Conservation (phyloP, 1,140 invertebrate species). For the Caerostris darwini region DNA sequence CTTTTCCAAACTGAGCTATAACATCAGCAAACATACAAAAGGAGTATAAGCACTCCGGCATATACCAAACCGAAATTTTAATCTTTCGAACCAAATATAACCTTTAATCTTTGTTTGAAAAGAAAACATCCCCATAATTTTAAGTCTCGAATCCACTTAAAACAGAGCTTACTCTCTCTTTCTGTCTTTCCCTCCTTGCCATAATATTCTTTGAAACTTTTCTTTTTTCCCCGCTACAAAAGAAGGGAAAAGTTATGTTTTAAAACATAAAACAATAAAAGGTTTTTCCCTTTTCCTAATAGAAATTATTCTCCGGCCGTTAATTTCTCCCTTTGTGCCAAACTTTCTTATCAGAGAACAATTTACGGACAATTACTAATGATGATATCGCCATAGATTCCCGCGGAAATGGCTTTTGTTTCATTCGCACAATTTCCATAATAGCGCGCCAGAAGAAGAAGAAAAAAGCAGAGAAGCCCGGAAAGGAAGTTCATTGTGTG, state of each 20-base stretch:
- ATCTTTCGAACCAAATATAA: not conserved
- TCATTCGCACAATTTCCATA: conserved; percentile 51
- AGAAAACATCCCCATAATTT: not conserved
- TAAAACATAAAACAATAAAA: conserved; percentile 42
- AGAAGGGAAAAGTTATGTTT: conserved; percentile 43
- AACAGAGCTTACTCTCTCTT: not conserved
- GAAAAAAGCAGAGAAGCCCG: too few relatives aligned
- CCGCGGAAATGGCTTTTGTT: conserved; percentile 47
- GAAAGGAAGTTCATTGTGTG: conserved; percentile 13
- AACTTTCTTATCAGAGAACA: conserved; percentile 34
- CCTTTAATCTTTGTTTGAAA: not conserved
- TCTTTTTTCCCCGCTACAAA: not conserved
- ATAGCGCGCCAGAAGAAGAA: not conserved
- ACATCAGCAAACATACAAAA: too few relatives aligned
- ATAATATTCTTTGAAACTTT: not conserved
- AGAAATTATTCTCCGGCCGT: conserved; percentile 12
- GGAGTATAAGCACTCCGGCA: too few relatives aligned
- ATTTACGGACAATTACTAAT: conserved; percentile 62
- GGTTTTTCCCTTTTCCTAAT: conserved; percentile 29
- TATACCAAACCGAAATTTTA: not conserved
- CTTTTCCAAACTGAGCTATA: too few relatives aligned
- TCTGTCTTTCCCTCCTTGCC: not conserved
- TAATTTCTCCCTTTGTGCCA: conserved; percentile 9
- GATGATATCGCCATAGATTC: conserved; percentile 30
- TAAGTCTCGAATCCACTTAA: not conserved